These are phyloP conservation scores for Lagorchestes hirsutus DNA, from an alignment of 2,797 vertebrate genomes.

Conservation along the genomic window DNA sequence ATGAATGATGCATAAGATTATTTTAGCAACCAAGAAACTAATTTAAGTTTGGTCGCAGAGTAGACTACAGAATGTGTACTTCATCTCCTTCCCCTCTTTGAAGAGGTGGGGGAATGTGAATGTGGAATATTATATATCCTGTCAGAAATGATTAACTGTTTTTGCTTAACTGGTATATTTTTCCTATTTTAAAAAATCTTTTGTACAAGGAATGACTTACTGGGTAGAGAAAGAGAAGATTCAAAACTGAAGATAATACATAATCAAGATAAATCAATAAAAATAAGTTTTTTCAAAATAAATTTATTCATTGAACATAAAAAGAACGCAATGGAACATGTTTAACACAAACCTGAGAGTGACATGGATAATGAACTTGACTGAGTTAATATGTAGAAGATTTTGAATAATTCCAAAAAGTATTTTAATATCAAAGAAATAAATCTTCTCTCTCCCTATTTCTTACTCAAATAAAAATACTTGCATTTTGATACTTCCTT, in stretches of 20 bases:
- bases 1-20: neutral
- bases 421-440: neutral
- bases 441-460: slow-evolving; percentile 37
- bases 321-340: neutral
- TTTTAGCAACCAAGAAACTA: slow-evolving; percentile 1
- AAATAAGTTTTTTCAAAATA: neutral
- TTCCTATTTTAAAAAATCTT: neutral
- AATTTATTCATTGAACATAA: neutral
- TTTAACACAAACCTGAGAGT: slow-evolving; percentile 14
- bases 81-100: neutral
- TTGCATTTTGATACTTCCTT: neutral
- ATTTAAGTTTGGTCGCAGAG: slow-evolving; percentile 19
- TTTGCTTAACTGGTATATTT: neutral
- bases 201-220: neutral
- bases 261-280: too few species aligned
- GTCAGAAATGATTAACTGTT: neutral
- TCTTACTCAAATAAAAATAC: slow-evolving; percentile 37
- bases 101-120: neutral
- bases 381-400: too few species aligned
- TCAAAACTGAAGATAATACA: neutral
- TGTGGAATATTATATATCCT: too few species aligned
- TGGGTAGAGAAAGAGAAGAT: neutral
- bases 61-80: neutral
- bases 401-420: slow-evolving; percentile 2
- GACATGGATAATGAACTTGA: neutral